Percentiles rank a stretch among this genome's conserved stretches.
These are phyloP conservation scores for Oreotrochilus melanogaster DNA, from an alignment of 2,113 vertebrate species.

Conservation along the genomic window DNA sequence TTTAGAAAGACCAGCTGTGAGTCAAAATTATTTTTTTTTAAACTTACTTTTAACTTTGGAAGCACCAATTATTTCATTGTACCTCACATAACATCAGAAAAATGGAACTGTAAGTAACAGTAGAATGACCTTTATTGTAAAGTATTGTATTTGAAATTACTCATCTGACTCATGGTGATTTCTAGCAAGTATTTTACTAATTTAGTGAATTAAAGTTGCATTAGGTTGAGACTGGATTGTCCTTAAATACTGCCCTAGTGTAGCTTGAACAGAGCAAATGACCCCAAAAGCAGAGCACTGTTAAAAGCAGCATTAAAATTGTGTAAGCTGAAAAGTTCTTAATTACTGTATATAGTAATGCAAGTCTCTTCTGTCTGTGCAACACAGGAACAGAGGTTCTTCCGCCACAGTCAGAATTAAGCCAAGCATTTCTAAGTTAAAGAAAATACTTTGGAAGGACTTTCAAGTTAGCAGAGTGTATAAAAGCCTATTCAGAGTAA, in stretches of 20 bases:
- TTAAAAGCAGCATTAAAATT: neutral
- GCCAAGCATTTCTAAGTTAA: neutral
- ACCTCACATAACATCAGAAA: constrained; percentile 23
- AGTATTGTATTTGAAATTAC: constrained; percentile 29
- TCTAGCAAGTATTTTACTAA: constrained; percentile 20
- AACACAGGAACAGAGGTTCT: neutral
- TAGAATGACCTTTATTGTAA: constrained; percentile 49
- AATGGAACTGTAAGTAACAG: neutral
- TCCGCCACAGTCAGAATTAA: neutral
- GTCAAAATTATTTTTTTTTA: neutral
- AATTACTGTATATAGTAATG: neutral
- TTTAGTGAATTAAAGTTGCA: constrained; percentile 30
- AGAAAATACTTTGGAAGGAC: neutral
- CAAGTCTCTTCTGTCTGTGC: neutral
- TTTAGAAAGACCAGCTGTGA: constrained; percentile 27
- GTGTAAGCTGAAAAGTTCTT: neutral
- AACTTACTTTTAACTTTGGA: constrained; percentile 25
- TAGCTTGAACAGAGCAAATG: neutral
- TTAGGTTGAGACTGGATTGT: neutral
- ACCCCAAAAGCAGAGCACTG: neutral
- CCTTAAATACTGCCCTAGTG: neutral
- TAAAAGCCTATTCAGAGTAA: neutral
- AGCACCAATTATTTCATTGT: constrained; percentile 17
- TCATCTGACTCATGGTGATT: constrained; percentile 17
- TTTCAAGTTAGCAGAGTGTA: neutral